These are phyloP conservation scores for Cuculus canorus DNA, from an alignment of 2,797 vertebrate species.

Conservation along the genomic window DNA sequence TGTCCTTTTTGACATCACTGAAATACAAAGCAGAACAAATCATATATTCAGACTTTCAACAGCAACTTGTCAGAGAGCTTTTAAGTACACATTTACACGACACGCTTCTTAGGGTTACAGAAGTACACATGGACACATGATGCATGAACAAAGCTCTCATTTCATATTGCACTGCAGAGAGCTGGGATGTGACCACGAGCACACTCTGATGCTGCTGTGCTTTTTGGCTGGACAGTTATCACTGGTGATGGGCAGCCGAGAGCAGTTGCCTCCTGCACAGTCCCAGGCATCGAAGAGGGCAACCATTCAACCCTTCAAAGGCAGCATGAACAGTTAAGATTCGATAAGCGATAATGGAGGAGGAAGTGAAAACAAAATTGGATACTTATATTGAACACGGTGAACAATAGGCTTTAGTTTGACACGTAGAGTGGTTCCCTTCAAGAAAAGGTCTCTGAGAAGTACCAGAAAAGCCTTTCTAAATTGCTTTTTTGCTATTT, in stretches of 20 bases:
- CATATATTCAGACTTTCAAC: background rate
- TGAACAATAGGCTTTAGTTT: background rate
- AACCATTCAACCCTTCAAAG: fast-evolving
- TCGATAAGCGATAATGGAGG: background rate
- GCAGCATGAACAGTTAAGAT: background rate
- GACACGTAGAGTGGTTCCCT: background rate
- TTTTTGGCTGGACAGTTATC: fast-evolving
- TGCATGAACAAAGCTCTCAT: fast-evolving
- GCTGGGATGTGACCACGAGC: background rate
- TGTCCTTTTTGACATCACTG: background rate
- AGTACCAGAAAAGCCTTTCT: background rate
- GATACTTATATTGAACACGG: background rate
- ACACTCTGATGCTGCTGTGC: background rate
- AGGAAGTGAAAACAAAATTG: background rate
- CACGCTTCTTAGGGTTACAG: background rate
- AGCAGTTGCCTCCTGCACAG: background rate
- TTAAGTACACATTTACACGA: too few species aligned
- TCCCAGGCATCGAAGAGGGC: background rate
- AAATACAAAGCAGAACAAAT: background rate
- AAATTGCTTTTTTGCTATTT: background rate
- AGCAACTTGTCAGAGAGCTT: background rate
- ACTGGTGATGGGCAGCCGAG: background rate
- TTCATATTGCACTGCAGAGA: background rate
- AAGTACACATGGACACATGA: fast-evolving
- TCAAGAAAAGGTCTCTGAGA: background rate